Conservation (phyloP, 2,113 vertebrate species). For the Willisornis vidua region DNA sequence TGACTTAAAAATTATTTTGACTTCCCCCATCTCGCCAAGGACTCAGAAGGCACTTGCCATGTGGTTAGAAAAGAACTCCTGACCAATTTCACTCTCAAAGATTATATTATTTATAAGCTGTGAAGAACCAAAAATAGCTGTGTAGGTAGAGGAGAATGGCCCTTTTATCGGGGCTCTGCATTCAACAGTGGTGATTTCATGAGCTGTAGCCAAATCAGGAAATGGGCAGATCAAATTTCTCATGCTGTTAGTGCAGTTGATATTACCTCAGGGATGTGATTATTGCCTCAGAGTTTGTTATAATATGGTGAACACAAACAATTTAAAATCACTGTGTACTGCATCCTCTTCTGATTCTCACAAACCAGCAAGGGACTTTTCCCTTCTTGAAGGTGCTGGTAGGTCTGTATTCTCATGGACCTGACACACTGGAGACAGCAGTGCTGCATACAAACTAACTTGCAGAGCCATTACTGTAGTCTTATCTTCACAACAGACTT, state of each 20-base stretch:
- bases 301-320: not conserved
- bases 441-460: not conserved
- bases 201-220: constrained; percentile 34
- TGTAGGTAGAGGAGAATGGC: not conserved
- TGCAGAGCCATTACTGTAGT: not conserved
- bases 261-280: constrained; percentile 46
- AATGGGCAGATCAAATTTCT: constrained; percentile 23
- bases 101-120: not conserved
- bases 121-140: not conserved
- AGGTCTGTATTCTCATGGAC: not conserved
- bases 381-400: not conserved
- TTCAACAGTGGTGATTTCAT: constrained; percentile 17
- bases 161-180: not conserved
- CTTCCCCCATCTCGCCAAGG: not conserved
- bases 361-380: not conserved
- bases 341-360: not conserved
- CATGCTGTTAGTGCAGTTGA: not conserved
- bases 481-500: not conserved
- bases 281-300: constrained; percentile 23
- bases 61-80: not conserved
- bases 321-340: not conserved
- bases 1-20: not conserved
- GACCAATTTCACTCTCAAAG: not conserved
- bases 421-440: not conserved
- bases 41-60: not conserved